Percentiles rank a stretch among this genome's conserved stretches.
phyloP scores from a whole-genome alignment of 2,113 vertebrate genomes.

The Glareola pratincola region DNA sequence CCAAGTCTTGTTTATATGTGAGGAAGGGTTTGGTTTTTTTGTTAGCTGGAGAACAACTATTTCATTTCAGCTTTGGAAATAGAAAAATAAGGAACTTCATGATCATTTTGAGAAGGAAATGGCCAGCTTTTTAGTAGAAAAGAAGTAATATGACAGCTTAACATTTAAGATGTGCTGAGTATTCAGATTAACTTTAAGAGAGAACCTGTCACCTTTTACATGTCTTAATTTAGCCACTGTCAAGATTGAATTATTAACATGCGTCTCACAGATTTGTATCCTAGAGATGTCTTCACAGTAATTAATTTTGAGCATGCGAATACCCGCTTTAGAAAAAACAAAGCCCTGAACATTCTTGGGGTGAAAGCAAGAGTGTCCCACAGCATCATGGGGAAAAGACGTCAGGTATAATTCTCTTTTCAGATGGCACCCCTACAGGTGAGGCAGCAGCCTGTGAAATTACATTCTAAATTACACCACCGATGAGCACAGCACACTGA shows the following conservation, averaged over 20 bases:
- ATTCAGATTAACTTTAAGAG: not conserved
- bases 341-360: not conserved
- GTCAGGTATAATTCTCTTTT: constrained; percentile 68
- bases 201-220: not conserved
- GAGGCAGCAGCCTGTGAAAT: constrained; percentile 93
- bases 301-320: constrained; percentile 65
- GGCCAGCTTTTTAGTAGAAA: not conserved
- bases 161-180: not conserved
- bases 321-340: not conserved
- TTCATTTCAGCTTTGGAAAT: not conserved
- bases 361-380: constrained; percentile 13
- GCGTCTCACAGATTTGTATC: constrained; percentile 13
- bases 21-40: not conserved
- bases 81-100: not conserved
- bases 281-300: constrained; percentile 17
- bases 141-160: rapidly evolving
- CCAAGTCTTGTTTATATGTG: not conserved
- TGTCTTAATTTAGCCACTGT: not conserved
- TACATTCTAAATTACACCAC: constrained; percentile 85
- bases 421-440: constrained; percentile 83
- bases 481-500: constrained; percentile 69
- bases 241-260: not conserved
- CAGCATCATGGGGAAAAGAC: constrained; percentile 35
- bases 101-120: not conserved
- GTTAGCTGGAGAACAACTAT: not conserved